A percentile compares a stretch with the other conserved stretches of the same genome.
phyloP scores from a whole-genome alignment of 2,113 vertebrate genomes.

The Corythornis vintsioides region DNA sequence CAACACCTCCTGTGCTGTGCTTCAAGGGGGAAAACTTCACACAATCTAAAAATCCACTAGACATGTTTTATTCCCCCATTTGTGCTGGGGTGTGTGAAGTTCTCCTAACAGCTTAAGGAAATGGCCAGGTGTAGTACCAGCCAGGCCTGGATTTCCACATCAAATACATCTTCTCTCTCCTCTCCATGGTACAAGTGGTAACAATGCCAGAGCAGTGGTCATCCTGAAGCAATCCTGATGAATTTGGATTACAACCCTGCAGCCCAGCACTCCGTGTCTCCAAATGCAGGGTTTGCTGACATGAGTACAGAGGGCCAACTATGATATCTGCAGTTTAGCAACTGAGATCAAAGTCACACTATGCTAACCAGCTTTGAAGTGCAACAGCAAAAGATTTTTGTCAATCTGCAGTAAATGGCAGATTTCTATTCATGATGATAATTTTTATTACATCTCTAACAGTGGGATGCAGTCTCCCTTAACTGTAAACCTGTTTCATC shows the following conservation, averaged over 20 bases:
- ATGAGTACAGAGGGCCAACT: neutral
- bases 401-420: neutral
- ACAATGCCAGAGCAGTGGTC: neutral
- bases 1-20: fast-evolving
- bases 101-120: neutral
- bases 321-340: neutral
- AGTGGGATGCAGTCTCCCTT: neutral
- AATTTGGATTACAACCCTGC: neutral
- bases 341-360: neutral
- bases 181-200: neutral
- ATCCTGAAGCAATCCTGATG: neutral
- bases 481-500: neutral
- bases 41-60: neutral
- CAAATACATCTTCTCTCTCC: neutral
- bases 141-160: neutral
- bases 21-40: neutral
- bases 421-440: neutral
- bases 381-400: neutral
- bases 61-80: neutral
- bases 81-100: neutral
- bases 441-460: neutral
- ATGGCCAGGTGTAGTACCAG: neutral
- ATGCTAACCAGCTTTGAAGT: neutral
- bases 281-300: neutral
- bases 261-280: too few species aligned